Base-by-base conservation (phyloP, 2,797 vertebrate species). In the Pipistrellus pygmaeus region DNA sequence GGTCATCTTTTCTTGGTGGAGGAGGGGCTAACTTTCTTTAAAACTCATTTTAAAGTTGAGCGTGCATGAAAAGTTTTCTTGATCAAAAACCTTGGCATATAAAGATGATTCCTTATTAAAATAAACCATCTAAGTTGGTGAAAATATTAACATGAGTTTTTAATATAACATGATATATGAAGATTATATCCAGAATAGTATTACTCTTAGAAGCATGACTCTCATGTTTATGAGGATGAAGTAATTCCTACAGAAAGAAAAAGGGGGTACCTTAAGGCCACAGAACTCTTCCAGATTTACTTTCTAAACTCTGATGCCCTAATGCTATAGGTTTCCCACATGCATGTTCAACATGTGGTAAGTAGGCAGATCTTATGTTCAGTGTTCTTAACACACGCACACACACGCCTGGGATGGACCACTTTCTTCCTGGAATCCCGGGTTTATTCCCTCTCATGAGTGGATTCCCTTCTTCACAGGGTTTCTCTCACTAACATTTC, bases 101-200 rank as follows among this genome's bases (percentile, higher is more conserved):
- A 91, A 73, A 80, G 44, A 75, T 53, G 20, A 55, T 57, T 88
- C 9, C 48, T 60, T 72, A 51, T 84, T 86, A 73, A 93, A 83
- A 81, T 81, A 93, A 92, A 32, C 27, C 76, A 3, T 32, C 30
- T 18, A 86, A 75, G 7, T 7, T 25, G 8, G 12, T 48, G n/a
- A 48, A 95, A 72, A 32, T 53, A 73, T 81, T 84, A 87, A 81
- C 38, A 27, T 83, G 76, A 72, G 25, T 68, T 27, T 64, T 88
- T 11, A 53, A 20, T 53, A 53, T 55, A 55, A 9, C 53, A 62
- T 41, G 30, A 84, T 84, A 81, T 23, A 11, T 35, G 30, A 87
- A 76, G 44, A 68, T 93, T 81, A 60, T 51, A 38, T 64, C 25
- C 17, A 82, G 73, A 35, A 3, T 41, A 32, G 27, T 53, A 13